These are phyloP conservation scores for Leptinotarsa texana DNA, from an alignment of 1,140 invertebrate genomes.

Conservation along the genomic window DNA sequence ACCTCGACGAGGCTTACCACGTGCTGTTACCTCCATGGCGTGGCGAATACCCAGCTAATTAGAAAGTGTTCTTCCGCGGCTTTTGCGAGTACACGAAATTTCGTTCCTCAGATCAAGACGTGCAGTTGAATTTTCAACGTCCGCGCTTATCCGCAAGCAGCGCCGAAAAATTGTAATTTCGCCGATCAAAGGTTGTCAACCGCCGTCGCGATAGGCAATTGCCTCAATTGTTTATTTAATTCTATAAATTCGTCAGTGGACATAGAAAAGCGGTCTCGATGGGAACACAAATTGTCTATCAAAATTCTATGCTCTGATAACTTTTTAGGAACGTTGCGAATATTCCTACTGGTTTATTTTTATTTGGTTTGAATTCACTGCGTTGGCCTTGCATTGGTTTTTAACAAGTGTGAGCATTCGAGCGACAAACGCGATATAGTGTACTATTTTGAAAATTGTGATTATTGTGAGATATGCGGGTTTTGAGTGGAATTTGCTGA, in stretches of 20 bases:
- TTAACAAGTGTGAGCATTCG: background rate
- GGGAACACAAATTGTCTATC: background rate
- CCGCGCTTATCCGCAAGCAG: background rate
- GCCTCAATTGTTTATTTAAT: slow-evolving; percentile 2
- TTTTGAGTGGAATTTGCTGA: background rate
- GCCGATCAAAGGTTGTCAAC: slow-evolving; percentile 6
- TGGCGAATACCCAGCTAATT: background rate
- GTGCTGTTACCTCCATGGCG: slow-evolving; percentile 5
- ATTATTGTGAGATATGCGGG: background rate
- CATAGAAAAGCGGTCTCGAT: background rate
- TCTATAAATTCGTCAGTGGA: background rate
- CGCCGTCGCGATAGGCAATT: background rate
- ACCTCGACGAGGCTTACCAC: slow-evolving; percentile 4
- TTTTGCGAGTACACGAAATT: background rate
- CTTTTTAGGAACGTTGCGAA: background rate
- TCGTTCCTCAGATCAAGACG: slow-evolving; percentile 1
- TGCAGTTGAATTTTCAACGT: background rate
- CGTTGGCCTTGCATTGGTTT: slow-evolving; percentile 2
- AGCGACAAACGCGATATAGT: background rate
- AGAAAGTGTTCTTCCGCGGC: slow-evolving; percentile 11
- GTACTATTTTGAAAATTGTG: background rate
- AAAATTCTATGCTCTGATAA: slow-evolving; percentile 1
- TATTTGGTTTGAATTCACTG: background rate
- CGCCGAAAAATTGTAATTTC: background rate
- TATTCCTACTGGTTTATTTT: background rate